Conservation (phyloP, 2,797 vertebrate genomes). For the Falco cherrug region DNA sequence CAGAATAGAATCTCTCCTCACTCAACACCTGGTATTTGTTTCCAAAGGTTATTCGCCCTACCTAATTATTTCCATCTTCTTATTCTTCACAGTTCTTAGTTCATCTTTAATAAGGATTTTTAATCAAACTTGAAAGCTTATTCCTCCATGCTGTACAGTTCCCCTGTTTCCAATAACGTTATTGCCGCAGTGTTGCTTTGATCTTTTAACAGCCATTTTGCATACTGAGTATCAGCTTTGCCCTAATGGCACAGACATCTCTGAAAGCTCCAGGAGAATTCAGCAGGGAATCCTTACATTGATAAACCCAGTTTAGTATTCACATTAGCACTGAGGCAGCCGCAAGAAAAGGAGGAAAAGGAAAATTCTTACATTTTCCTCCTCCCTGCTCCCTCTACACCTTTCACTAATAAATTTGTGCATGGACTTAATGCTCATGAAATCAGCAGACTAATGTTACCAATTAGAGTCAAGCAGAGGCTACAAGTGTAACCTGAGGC, state of each 20-base stretch:
- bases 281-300: constrained; percentile 56
- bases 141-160: constrained; percentile 38
- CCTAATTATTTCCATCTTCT: constrained; percentile 59
- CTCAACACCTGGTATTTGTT: constrained; percentile 9
- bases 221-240: constrained; percentile 61
- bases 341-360: not conserved
- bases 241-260: constrained; percentile 63
- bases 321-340: constrained; percentile 41
- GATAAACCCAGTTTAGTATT: constrained; percentile 58
- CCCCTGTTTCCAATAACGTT: constrained; percentile 27
- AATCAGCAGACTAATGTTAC: constrained; percentile 57
- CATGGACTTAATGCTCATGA: constrained; percentile 42
- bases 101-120: constrained; percentile 64
- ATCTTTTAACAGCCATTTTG: constrained; percentile 71
- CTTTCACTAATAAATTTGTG: constrained; percentile 46
- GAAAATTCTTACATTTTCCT: constrained; percentile 33
- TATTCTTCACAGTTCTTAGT: constrained; percentile 50
- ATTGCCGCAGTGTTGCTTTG: constrained; percentile 63
- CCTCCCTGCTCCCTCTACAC: constrained; percentile 7
- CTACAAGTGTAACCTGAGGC: constrained; percentile 36
- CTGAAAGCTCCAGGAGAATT: constrained; percentile 61
- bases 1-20: constrained; percentile 23
- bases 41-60: constrained; percentile 43
- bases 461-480: constrained; percentile 61
- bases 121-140: constrained; percentile 68